Evolutionary conservation across 2,888 invertebrate species (phyloP), one percentile per base, ranked within the genome.

Genomic region (Sericinus montela): DNA sequence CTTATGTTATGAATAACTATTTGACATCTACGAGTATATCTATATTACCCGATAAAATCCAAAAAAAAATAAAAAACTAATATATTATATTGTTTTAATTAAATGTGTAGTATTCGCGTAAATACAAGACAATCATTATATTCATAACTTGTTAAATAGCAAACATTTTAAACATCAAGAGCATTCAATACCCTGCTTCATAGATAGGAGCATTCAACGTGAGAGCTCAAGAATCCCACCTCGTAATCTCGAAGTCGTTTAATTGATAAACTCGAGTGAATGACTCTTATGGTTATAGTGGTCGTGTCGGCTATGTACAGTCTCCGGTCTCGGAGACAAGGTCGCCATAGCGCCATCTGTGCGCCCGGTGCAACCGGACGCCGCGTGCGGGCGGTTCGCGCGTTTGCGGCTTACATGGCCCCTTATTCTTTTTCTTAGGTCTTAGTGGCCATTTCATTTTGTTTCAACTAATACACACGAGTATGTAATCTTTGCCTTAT

Each of bases 291-390:
- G 48, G 37, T 19, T 42, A 28, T 16, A 30, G 37, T 50, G 46
- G 39, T 41, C 19, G 51, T 49, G 45, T 48, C 45, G 49, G 32
- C 55, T 51, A 52, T 56, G 57, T 45, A 56, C 56, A 30, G n/a
- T 55, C 43, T 43, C 36, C 8, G 14, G 11, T 32, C 32, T 32
- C 13, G 11, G 28, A 40, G 34, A 39, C 45, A 46, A 46, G 46
- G 46, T 40, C 40, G 63, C 59, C 72, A 60, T 57, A 54, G 56
- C 48, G 45, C 49, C 77, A 77, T 77, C 72, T 77, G 77, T 69
- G 28, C 62, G 69, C 69, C 71, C 65, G 69, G 71, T 65, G 58
- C 59, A 63, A 73, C 72, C 70, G 71, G 75, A 71, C 71, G 72
- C 56, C 67, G 64, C 32, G 30, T 29, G 16, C 41, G 13, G n/a